Evolutionary conservation across 2,113 vertebrate genomes (phyloP).

Genomic region (Helogale parvula): DNA sequence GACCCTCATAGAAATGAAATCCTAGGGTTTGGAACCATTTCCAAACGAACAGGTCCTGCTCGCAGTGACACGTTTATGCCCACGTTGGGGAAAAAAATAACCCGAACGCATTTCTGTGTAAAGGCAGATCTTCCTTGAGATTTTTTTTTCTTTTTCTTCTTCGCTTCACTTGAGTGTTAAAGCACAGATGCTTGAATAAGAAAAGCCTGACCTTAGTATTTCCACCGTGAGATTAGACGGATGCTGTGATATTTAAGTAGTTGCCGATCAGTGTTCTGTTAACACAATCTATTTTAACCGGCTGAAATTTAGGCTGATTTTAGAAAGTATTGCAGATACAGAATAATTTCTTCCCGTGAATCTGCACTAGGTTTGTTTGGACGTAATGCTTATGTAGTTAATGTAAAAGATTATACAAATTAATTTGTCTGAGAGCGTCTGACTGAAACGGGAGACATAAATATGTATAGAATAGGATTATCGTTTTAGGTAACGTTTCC

Average conservation of each 20-base stretch:
- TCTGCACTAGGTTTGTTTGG: conserved; percentile 69
- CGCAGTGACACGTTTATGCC: conserved; percentile 50
- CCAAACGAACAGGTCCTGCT: conserved; percentile 65
- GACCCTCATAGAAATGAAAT: conserved; percentile 62
- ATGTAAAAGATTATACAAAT: conserved; percentile 65
- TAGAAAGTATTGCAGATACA: conserved; percentile 68
- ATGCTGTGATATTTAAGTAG: conserved; percentile 67
- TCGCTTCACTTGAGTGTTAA: conserved; percentile 59
- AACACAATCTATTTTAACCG: conserved; percentile 66
- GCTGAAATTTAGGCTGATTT: conserved; percentile 73
- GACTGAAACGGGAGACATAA: conserved; percentile 58
- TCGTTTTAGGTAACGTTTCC: conserved; percentile 74
- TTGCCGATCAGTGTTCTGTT: conserved; percentile 68
- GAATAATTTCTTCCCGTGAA: conserved; percentile 69
- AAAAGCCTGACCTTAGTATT: conserved; percentile 71
- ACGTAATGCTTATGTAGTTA: conserved; percentile 57
- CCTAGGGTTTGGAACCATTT: conserved; percentile 57
- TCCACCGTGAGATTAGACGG: conserved; percentile 32
- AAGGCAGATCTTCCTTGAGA: conserved; percentile 62
- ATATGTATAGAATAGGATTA: conserved; percentile 69
- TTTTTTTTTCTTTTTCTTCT: conserved; percentile 74
- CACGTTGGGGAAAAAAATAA: conserved; percentile 72
- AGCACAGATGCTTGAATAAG: conserved; percentile 64
- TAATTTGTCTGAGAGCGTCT: conserved; percentile 71
- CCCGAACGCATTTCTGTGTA: conserved; percentile 56